These are phyloP conservation scores for Helogale parvula DNA, from an alignment of 2,113 vertebrate species.

Conservation along the genomic window DNA sequence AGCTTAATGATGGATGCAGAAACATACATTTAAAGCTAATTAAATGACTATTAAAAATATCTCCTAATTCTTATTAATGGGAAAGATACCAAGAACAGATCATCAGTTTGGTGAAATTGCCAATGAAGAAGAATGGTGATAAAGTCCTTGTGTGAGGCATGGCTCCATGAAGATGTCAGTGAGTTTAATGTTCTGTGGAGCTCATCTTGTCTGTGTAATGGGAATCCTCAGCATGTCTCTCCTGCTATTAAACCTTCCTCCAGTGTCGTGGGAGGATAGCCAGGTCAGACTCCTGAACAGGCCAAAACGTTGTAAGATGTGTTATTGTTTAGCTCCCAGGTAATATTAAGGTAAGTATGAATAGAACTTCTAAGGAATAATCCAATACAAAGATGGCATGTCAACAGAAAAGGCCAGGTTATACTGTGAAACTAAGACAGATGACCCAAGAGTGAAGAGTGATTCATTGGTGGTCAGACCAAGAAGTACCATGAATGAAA, in stretches of 20 bases:
- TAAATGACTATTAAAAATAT: slow-evolving; percentile 55
- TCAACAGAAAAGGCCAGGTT: not conserved
- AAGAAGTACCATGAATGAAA: not conserved
- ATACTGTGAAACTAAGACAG: not conserved
- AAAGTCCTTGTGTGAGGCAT: slow-evolving; percentile 45
- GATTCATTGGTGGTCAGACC: not conserved
- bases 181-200: slow-evolving; percentile 44
- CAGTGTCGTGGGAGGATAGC: not conserved
- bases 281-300: not conserved
- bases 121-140: slow-evolving; percentile 50
- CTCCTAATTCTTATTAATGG: slow-evolving; percentile 62
- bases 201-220: not conserved
- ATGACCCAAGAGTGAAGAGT: not conserved
- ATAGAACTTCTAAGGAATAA: not conserved
- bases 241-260: not conserved
- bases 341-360: slow-evolving; percentile 12
- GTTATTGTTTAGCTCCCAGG: not conserved
- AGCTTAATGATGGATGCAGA: slow-evolving; percentile 52
- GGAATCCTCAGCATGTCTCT: not conserved
- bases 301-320: not conserved
- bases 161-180: slow-evolving; percentile 48
- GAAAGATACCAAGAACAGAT: slow-evolving; percentile 14
- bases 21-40: slow-evolving; percentile 64
- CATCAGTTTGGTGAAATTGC: slow-evolving; percentile 56
- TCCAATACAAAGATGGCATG: not conserved